Base-by-base conservation (phyloP, 2,113 vertebrate species). In the Pandion haliaetus region DNA sequence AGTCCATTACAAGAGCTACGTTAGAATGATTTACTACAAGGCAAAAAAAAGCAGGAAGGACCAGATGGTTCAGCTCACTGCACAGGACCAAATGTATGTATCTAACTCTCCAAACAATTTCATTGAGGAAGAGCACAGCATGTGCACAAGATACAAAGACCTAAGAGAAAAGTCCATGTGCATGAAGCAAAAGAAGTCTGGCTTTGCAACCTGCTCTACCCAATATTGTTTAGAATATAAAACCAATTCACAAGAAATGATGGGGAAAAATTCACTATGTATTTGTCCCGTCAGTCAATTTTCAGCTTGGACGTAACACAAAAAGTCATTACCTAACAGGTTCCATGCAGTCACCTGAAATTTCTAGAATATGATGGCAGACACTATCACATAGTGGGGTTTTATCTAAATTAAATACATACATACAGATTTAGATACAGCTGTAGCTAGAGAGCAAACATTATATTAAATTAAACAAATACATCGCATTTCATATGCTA, bases 221-320 rank as follows among this genome's bases (percentile, higher is more conserved):
- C 40, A 82, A 86, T 66, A 78, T 15, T 21, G 31, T 49, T 57
- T 77, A 54, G 50, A 29, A 65, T 76, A 74, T 58, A 95, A 89
- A 91, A 92, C n/a, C 8, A 18, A 45, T 63, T 74, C 23, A n/a
- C 40, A 65, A 88, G 78, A 69, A 50, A 5, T 0, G 0, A 50
- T 3, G 12, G 20, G 13, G 65, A 42, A 85, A 58, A 76, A 63
- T 31, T 63, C 26, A 57, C 12, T 10, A 1, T 8, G 7, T n/a
- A 23, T 61, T 82, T 93, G 58, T 71, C 66, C 77, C 62, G 50
- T 50, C 57, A 81, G 84, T 45, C 21, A 5, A 34, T 74, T 96
- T 96, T 98, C 93, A 95, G 84, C 70, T 93, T 93, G 90, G 77
- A 92, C 52, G 34, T 17, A 71, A 95, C 79, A 92, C 58, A 93